These are phyloP conservation scores for Druceiella hillmani DNA, from an alignment of 2,888 invertebrate genomes.

Conservation along the genomic window DNA sequence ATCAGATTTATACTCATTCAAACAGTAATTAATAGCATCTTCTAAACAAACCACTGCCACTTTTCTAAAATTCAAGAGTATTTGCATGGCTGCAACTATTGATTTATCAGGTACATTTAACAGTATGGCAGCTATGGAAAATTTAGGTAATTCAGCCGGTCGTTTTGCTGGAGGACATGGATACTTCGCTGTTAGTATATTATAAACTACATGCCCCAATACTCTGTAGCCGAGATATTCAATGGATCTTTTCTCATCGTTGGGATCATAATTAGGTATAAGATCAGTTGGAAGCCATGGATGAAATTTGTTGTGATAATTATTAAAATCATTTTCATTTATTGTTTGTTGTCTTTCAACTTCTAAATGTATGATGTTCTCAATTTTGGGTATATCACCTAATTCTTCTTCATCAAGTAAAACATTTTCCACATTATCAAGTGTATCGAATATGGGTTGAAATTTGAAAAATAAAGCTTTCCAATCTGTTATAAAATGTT, in stretches of 20 bases:
- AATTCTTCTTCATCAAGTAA: conserved; percentile 30
- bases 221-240: conserved; percentile 42
- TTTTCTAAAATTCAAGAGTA: conserved; percentile 35
- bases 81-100: conserved; percentile 38
- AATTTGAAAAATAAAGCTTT: conserved; percentile 49
- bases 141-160: conserved; percentile 36
- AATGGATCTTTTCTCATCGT: conserved; percentile 40
- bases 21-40: conserved; percentile 53
- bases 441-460: conserved; percentile 49
- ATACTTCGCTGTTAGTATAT: conserved; percentile 45
- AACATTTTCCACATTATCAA: conserved; percentile 38
- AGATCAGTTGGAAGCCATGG: conserved; percentile 51
- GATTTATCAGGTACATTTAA: conserved; percentile 41
- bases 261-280: conserved; percentile 37
- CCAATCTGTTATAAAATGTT: conserved; percentile 50
- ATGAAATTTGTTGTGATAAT: conserved; percentile 48
- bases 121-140: conserved; percentile 37
- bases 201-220: conserved; percentile 50
- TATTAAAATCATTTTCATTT: conserved; percentile 50
- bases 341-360: conserved; percentile 48
- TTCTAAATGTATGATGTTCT: conserved; percentile 45
- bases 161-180: conserved; percentile 35
- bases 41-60: conserved; percentile 44
- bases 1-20: conserved; percentile 50
- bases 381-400: conserved; percentile 34